These are phyloP conservation scores for Halcyon chelicuti DNA, from an alignment of 2,797 vertebrate genomes.

Conservation along the genomic window DNA sequence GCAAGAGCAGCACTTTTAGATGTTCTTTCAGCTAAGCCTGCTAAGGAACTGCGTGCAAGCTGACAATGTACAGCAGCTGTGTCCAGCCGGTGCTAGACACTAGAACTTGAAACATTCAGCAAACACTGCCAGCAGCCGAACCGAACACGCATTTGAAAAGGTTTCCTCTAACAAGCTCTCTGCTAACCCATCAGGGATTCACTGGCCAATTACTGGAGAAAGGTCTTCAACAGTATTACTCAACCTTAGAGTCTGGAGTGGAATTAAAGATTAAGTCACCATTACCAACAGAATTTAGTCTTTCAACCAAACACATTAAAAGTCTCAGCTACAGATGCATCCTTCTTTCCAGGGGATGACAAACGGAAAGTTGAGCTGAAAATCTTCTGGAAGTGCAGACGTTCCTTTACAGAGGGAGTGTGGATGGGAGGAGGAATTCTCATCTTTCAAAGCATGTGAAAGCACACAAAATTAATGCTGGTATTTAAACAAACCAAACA, in stretches of 20 bases:
- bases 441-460: background rate
- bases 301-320: background rate
- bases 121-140: background rate
- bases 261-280: background rate
- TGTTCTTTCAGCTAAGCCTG: conserved; percentile 32
- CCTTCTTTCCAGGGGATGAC: background rate
- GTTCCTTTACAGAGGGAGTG: background rate
- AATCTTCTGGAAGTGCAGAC: background rate
- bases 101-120: background rate
- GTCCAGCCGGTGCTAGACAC: background rate
- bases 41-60: background rate
- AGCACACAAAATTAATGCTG: background rate
- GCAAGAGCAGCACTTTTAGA: background rate
- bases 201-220: background rate
- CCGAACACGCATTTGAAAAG: background rate
- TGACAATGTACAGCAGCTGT: conserved; percentile 23
- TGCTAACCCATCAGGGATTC: background rate
- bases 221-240: background rate
- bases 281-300: background rate
- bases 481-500: background rate
- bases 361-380: background rate
- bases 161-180: conserved; percentile 18
- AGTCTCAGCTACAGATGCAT: background rate
- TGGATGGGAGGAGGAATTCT: background rate
- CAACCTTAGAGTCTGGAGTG: background rate